phyloP scores from a whole-genome alignment of 2,113 vertebrate genomes.

The Xiphophorus couchianus region DNA sequence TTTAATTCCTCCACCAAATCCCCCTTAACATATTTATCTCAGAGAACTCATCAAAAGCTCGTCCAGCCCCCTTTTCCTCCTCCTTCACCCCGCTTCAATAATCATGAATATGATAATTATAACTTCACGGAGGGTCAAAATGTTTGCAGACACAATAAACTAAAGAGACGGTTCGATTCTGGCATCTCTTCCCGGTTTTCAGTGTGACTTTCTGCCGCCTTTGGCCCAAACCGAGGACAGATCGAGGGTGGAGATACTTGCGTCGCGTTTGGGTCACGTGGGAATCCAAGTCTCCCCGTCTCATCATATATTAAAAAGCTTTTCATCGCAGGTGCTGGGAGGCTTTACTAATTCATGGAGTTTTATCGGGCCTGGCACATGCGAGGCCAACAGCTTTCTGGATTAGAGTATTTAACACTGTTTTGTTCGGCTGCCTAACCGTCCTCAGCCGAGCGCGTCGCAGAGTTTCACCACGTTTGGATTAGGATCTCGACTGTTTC shows the following conservation, averaged over 20 bases:
- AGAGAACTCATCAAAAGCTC: conserved; percentile 67
- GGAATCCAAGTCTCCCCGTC: conserved; percentile 50
- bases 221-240: conserved; percentile 52
- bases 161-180: conserved; percentile 27
- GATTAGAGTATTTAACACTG: conserved; percentile 69
- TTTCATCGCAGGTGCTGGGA: conserved; percentile 66
- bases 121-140: conserved; percentile 12
- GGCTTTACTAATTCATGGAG: conserved; percentile 71
- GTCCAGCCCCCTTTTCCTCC: conserved; percentile 44
- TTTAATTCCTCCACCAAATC: conserved; percentile 73
- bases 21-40: conserved; percentile 71
- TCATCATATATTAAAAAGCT: conserved; percentile 73
- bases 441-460: conserved; percentile 33
- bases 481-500: conserved; percentile 54
- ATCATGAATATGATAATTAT: conserved; percentile 49
- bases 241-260: conserved; percentile 46
- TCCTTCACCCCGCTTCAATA: conserved; percentile 38
- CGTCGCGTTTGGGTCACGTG: conserved; percentile 46
- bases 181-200: background rate
- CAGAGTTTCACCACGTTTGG: conserved; percentile 34
- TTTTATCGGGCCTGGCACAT: conserved; percentile 57
- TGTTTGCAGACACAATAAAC: conserved; percentile 23
- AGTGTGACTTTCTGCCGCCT: conserved; percentile 15
- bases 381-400: conserved; percentile 58
- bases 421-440: conserved; percentile 54